Evolutionary conservation across 2,888 invertebrate species (phyloP).

Genomic region (Fragum whitleyi): DNA sequence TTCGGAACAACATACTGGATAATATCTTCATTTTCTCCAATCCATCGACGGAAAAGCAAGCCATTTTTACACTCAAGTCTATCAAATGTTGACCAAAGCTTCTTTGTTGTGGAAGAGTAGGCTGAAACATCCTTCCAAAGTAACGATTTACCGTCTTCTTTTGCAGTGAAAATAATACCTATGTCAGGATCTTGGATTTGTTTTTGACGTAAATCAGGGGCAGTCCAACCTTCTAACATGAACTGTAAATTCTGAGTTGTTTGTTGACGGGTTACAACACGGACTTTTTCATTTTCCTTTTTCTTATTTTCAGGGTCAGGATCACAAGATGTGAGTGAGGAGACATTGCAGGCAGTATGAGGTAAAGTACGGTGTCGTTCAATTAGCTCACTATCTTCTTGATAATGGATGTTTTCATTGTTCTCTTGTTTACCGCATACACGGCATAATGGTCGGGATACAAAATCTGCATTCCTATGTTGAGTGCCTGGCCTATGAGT

Average conservation of each 20-base stretch:
- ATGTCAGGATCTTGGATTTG: slow-evolving; percentile 6
- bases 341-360: not conserved
- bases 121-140: slow-evolving; percentile 9
- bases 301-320: not conserved
- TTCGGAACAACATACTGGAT: not conserved
- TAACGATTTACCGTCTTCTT: slow-evolving; percentile 9
- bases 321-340: not conserved
- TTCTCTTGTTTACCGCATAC: slow-evolving; percentile 2
- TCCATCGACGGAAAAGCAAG: slow-evolving; percentile 4
- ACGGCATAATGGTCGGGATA: not conserved
- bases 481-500: not conserved
- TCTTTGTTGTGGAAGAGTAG: slow-evolving; percentile 5
- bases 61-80: not conserved
- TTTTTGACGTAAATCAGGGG: not conserved
- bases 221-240: slow-evolving; percentile 18
- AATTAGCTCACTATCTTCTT: not conserved
- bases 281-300: not conserved
- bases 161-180: slow-evolving; percentile 12
- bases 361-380: not conserved
- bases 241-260: not conserved
- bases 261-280: slow-evolving; percentile 19
- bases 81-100: slow-evolving; percentile 12
- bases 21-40: not conserved
- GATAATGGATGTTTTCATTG: not conserved
- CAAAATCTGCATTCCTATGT: slow-evolving; percentile 3